Evolutionary conservation across 2,888 invertebrate species (phyloP).

Genomic region (Patella ulyssiponensis): DNA sequence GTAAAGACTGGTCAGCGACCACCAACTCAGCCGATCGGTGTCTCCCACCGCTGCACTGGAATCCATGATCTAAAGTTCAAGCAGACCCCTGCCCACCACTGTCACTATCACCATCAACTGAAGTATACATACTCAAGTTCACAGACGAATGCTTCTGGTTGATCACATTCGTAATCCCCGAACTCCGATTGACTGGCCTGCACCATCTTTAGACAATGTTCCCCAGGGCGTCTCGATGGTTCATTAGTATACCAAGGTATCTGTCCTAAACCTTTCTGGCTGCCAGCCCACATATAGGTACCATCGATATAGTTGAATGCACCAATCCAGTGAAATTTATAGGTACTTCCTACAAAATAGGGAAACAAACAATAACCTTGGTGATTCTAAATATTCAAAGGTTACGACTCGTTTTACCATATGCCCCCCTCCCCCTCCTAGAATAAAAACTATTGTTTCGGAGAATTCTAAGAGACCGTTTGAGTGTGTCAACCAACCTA

Average conservation of each 20-base stretch:
- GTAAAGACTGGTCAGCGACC: no score
- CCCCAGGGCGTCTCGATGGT: background rate
- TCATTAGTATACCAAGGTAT: background rate
- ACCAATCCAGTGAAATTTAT: background rate
- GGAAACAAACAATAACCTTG: background rate
- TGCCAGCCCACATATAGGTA: background rate
- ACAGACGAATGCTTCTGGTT: background rate
- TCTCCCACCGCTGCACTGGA: no score
- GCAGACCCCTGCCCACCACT: no score
- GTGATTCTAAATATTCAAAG: no score
- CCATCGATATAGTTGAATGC: background rate
- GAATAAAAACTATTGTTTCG: no score
- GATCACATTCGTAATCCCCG: background rate
- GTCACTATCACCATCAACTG: no score
- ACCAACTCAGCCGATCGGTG: no score
- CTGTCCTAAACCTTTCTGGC: background rate
- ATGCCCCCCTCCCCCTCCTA: no score
- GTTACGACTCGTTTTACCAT: no score
- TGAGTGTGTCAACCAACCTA: no score
- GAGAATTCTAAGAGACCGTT: no score
- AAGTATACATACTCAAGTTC: background rate
- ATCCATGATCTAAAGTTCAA: no score
- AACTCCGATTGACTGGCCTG: background rate
- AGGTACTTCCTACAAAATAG: background rate
- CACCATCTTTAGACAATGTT: background rate